Evolutionary conservation across 1,140 invertebrate species (phyloP), one percentile per base, ranked within the genome.

Genomic region (Atta cephalotes): DNA sequence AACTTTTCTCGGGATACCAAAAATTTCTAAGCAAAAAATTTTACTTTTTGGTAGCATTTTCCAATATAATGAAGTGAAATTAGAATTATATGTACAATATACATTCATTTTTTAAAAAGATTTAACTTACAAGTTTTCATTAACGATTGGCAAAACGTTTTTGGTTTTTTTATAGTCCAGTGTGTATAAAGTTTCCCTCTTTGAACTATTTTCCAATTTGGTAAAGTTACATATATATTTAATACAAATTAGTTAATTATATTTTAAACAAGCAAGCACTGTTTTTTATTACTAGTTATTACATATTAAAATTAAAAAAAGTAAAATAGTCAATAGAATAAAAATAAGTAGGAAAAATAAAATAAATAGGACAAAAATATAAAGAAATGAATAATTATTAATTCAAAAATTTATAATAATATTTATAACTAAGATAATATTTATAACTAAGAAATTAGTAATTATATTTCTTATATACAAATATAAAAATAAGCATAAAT

Each of bases 1-100:
- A 90, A 18, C 28, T 86, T 58, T 74, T 84, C 1, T 77, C 88
- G 0, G 3, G 12, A n/a, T 12, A 60, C 53, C 21, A 71, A 45
- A 28, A 6, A 45, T 60, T 72, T 0, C 79, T 82, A 35, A 72
- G 4, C 39, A n/a, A 1, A 72, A 71, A 60, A 82, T 60, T 45
- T 60, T 12, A 28, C 25, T 9, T 14, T 14, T 49, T 62, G 12
- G 14, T 14, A 63, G n/a, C 25, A 9, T 31, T 49, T 62, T 76
- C 1, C 3, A 28, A 18, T 0, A 16, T 18, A 35, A 39, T 9
- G 10, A 58, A 39, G 18, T 71, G 18, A 31, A 60, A 53, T 35
- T 53, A 18, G 14, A 4, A 16, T 25, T 3, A 45, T 10, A 31
- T 31, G 4, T 31, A 31, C 31, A 31, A 45, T 45, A 45, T 45